Conservation (phyloP, 2,888 invertebrate genomes). For the Melieria picta region DNA sequence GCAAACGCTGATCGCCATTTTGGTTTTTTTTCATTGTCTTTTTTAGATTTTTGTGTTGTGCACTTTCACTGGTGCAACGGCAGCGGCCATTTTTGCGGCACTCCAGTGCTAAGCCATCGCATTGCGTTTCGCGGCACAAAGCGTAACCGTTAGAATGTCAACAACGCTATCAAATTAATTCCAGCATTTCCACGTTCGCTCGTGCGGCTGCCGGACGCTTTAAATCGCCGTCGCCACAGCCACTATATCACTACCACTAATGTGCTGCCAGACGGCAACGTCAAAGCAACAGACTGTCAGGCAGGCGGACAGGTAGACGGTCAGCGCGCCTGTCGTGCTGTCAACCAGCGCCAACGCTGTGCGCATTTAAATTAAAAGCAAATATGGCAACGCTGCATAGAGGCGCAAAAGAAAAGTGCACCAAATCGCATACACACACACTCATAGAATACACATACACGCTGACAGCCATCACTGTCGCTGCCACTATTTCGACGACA, state of each 20-base stretch:
- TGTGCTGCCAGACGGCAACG: too few species aligned
- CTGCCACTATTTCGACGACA: too few species aligned
- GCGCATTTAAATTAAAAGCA: constrained; percentile 34
- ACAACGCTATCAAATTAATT: constrained; percentile 30
- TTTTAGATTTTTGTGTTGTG: not conserved
- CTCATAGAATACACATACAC: too few species aligned
- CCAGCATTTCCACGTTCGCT: constrained; percentile 25
- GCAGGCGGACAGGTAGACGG: not conserved
- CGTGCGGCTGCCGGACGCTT: not conserved
- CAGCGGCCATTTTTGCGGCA: not conserved
- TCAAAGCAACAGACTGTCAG: not conserved
- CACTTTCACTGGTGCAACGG: constrained; percentile 11
- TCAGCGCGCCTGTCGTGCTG: not conserved
- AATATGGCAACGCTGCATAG: constrained; percentile 16
- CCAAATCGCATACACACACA: not conserved
- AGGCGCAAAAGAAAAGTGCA: constrained; percentile 10
- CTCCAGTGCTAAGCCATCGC: constrained; percentile 7
- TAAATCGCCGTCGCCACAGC: not conserved
- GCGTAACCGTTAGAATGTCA: constrained; percentile 27
- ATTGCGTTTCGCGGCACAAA: constrained; percentile 5
- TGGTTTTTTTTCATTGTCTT: not conserved
- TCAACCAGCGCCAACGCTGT: constrained; percentile 18
- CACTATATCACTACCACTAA: not conserved
- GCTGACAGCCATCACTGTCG: too few species aligned
- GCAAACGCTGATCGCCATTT: not conserved